These are phyloP conservation scores for Paradoxurus hermaphroditus DNA, from an alignment of 2,113 vertebrate species.

Conservation along the genomic window DNA sequence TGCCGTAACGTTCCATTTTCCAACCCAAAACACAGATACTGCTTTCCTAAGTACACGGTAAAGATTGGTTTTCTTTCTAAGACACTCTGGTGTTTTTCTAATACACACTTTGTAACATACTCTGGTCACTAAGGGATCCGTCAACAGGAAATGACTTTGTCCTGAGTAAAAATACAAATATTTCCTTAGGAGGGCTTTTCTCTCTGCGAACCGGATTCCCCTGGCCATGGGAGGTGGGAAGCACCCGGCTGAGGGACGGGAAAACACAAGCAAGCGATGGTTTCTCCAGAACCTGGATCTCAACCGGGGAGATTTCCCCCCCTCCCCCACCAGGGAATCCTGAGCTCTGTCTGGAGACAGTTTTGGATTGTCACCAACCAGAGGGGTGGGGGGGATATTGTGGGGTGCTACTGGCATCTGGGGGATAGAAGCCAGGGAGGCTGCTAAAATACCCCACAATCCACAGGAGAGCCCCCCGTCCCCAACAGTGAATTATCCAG, in stretches of 20 bases:
- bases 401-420: rapidly evolving
- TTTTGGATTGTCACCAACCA: neutral
- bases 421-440: neutral
- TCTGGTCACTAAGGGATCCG: neutral
- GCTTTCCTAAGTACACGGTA: neutral
- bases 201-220: neutral
- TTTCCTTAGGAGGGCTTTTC: neutral
- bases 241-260: neutral
- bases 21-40: neutral
- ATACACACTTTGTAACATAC: neutral
- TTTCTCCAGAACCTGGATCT: neutral
- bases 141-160: neutral
- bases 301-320: rapidly evolving
- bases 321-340: neutral
- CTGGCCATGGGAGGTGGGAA: rapidly evolving
- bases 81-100: neutral
- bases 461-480: no score
- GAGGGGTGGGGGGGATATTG: neutral
- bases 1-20: neutral
- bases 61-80: neutral
- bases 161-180: neutral
- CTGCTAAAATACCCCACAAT: rapidly evolving
- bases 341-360: neutral
- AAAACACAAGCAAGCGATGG: neutral
- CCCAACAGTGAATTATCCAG: no score